These are phyloP conservation scores for Lasioglossum villosulum DNA, from an alignment of 2,888 invertebrate species.

Conservation along the genomic window DNA sequence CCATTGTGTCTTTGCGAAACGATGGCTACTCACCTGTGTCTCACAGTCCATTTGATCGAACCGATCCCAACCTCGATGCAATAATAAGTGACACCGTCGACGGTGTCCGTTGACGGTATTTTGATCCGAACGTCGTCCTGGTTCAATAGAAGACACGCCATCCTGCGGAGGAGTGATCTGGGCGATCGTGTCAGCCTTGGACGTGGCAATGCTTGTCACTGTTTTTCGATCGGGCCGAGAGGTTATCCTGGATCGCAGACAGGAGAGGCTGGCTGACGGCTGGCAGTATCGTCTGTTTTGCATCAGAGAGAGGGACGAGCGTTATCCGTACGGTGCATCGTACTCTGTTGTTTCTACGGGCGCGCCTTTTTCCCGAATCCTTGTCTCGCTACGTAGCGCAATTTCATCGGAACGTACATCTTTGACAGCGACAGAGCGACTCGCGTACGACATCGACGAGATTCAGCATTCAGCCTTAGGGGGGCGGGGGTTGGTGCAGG, in stretches of 20 bases:
- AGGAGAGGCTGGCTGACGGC: constrained; percentile 23
- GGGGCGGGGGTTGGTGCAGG: no score
- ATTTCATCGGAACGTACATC: constrained; percentile 44
- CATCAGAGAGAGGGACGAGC: constrained; percentile 48
- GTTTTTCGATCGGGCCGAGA: constrained; percentile 32
- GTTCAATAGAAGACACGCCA: constrained; percentile 91
- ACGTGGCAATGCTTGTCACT: constrained; percentile 37
- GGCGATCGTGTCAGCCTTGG: background rate
- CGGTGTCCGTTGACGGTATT: constrained; percentile 88
- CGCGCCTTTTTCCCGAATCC: constrained; percentile 25
- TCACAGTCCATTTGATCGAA: constrained; percentile 92
- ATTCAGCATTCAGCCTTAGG: no score
- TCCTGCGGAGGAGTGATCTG: constrained; percentile 78
- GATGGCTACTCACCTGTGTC: constrained; percentile 86
- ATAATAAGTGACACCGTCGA: constrained; percentile 90
- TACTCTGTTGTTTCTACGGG: constrained; percentile 33
- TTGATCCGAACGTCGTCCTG: constrained; percentile 88
- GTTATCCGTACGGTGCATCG: constrained; percentile 50
- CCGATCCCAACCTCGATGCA: constrained; percentile 89
- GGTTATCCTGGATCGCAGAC: constrained; percentile 57
- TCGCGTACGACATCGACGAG: no score
- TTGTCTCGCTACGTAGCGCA: constrained; percentile 20
- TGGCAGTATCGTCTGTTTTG: constrained; percentile 42
- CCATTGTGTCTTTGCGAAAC: background rate
- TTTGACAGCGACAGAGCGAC: constrained; percentile 36